These are phyloP conservation scores for Philereme transversata DNA, from an alignment of 2,888 invertebrate species.

Conservation along the genomic window DNA sequence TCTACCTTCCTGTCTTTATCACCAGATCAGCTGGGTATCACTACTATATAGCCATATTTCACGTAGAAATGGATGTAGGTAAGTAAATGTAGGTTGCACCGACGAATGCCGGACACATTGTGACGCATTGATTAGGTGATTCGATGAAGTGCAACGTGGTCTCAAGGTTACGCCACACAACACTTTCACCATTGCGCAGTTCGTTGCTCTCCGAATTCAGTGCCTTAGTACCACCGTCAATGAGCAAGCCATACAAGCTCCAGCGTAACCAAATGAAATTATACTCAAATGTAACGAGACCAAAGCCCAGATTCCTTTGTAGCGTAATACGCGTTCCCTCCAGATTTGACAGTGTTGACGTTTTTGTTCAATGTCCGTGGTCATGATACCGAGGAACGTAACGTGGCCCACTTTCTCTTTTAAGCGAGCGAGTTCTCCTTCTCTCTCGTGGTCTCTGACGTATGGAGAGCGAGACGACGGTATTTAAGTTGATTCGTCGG, in stretches of 20 bases:
- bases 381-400: slow-evolving; percentile 82
- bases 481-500: slow-evolving; percentile 58
- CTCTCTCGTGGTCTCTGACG: slow-evolving; percentile 49
- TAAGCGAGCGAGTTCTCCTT: slow-evolving; percentile 75
- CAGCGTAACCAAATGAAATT: slow-evolving; percentile 45
- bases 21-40: too few relatives aligned
- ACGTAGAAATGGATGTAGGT: slow-evolving; percentile 20
- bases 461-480: slow-evolving; percentile 66
- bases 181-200: slow-evolving; percentile 77
- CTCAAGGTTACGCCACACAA: slow-evolving; percentile 82
- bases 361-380: slow-evolving; percentile 81
- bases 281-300: slow-evolving; percentile 41
- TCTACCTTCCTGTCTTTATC: too few relatives aligned
- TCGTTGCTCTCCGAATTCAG: slow-evolving; percentile 81
- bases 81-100: slow-evolving; percentile 15
- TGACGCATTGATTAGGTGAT: slow-evolving; percentile 76
- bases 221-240: slow-evolving; percentile 68
- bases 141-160: slow-evolving; percentile 65
- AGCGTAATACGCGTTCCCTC: slow-evolving; percentile 35
- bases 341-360: slow-evolving; percentile 70
- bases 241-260: slow-evolving; percentile 51
- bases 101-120: slow-evolving; percentile 44
- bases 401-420: slow-evolving; percentile 84
- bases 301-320: slow-evolving; percentile 47
- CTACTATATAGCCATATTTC: too few relatives aligned